These are phyloP conservation scores for Cynaeus angustus DNA, from an alignment of 2,888 invertebrate species.

Conservation along the genomic window DNA sequence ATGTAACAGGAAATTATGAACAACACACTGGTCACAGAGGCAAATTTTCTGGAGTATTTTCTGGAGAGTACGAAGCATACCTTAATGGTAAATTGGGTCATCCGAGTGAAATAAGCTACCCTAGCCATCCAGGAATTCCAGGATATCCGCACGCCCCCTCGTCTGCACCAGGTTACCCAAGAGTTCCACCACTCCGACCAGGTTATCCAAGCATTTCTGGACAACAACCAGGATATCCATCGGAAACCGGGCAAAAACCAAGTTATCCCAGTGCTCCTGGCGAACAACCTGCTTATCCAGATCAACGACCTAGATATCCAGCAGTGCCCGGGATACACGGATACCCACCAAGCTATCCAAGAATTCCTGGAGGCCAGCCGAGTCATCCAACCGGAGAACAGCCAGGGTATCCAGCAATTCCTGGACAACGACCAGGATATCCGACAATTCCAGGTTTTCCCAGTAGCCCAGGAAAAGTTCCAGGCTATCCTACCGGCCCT, in stretches of 20 bases:
- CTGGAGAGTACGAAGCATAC: constrained; percentile 58
- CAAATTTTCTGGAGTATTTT: constrained; percentile 61
- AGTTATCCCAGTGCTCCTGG: constrained; percentile 47
- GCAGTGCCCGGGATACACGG: constrained; percentile 20
- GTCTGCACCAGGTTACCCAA: constrained; percentile 48
- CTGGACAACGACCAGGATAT: background rate
- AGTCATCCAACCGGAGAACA: constrained; percentile 10
- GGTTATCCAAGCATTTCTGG: constrained; percentile 32
- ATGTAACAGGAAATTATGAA: constrained; percentile 59
- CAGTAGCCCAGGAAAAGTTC: constrained; percentile 34
- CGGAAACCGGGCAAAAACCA: too few relatives aligned
- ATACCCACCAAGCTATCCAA: constrained; percentile 10
- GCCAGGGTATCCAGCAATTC: constrained; percentile 8
- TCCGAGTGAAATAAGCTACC: constrained; percentile 35
- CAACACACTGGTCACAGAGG: constrained; percentile 56
- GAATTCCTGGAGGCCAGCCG: background rate
- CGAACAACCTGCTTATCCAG: too few relatives aligned
- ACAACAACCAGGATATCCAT: constrained; percentile 30
- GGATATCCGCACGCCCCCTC: too few relatives aligned
- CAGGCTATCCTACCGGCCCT: constrained; percentile 6
- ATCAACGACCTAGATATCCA: constrained; percentile 41
- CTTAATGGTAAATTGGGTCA: constrained; percentile 41
- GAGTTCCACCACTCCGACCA: constrained; percentile 39
- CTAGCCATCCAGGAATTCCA: constrained; percentile 33
- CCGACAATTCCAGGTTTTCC: constrained; percentile 18